Conservation (phyloP, 2,888 invertebrate genomes). For the Mactromeris polynyma region DNA sequence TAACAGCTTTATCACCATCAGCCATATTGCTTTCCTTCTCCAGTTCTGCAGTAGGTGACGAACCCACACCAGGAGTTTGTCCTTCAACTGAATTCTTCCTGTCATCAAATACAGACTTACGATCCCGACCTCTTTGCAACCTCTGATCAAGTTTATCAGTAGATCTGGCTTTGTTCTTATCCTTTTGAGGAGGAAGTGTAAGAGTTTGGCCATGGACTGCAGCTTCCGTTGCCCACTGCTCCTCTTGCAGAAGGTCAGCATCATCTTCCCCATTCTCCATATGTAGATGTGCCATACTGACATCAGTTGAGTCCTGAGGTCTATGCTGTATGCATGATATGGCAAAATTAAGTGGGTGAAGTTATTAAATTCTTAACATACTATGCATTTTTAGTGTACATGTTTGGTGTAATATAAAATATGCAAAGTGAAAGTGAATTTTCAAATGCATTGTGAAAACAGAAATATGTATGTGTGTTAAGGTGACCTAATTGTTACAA, state of each 20-base stretch:
- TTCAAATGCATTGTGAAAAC: too few species aligned
- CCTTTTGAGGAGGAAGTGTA: slow-evolving; percentile 70
- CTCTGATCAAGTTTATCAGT: slow-evolving; percentile 43
- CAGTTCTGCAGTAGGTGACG: slow-evolving; percentile 70
- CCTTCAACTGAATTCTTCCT: slow-evolving; percentile 44
- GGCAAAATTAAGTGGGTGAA: not conserved
- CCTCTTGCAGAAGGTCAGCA: slow-evolving; percentile 69
- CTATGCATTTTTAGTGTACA: too few species aligned
- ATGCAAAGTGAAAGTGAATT: too few species aligned
- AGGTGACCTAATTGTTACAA: too few species aligned
- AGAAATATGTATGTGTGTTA: too few species aligned
- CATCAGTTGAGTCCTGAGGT: slow-evolving; percentile 18
- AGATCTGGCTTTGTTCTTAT: slow-evolving; percentile 59
- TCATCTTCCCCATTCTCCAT: slow-evolving; percentile 54
- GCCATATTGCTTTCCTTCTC: slow-evolving; percentile 41
- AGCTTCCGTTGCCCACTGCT: slow-evolving; percentile 68
- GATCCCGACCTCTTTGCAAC: slow-evolving; percentile 39
- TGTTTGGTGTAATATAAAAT: too few species aligned
- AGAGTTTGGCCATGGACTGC: slow-evolving; percentile 71
- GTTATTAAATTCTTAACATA: too few species aligned
- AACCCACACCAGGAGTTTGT: slow-evolving; percentile 67
- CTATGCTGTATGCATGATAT: slow-evolving; percentile 30
- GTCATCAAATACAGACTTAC: slow-evolving; percentile 48
- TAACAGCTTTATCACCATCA: not conserved
- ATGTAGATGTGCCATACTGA: slow-evolving; percentile 45